Base-by-base conservation (phyloP, 1,140 invertebrate genomes). In the Orchesella cincta region DNA sequence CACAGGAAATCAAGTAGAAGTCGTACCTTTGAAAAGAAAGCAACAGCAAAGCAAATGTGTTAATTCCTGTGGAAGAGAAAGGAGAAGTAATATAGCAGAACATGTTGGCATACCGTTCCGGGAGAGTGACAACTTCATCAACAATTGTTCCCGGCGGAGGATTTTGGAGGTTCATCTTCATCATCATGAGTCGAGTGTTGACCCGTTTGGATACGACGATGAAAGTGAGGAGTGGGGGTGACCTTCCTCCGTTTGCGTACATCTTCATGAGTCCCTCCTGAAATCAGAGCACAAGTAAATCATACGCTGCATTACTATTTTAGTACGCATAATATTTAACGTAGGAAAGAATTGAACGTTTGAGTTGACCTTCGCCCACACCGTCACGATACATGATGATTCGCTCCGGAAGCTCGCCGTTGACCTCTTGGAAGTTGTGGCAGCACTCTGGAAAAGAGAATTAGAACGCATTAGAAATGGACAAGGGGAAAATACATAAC, bases 361-460 rank as follows among this genome's bases (percentile, higher is more conserved):
- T n/a, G n/a, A 95, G 87, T 84, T 95, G 93, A 0, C 94, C 93
- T 79, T 96, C 94, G 0, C 93, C 92, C 0, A 94, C 92, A n/a
- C 92, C 92, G 83, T 94, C 93, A 1, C 93, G 87, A 83, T 91
- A 94, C 26, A 93, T 87, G 0, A 93, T 82, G 18, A 93, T 91
- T 0, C 86, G 84, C 0, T 83, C 81, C 0, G 90, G 90, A 1
- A 90, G 81, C 0, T 36, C 36, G 0, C 82, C 81, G 23, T 23
- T 28, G 12, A 39, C 71, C 12, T 5, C 36, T 23, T 26, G 35
- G 26, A 39, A 92, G 36, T 85, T 86, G 0, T 85, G 83, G 0
- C 91, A 81, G 0, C 91, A 90, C 62, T 89, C 81, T 81, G 77
- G 1, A 78, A 51, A 76, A 75, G 2, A 62, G 33, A 26, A 26